Evolutionary conservation across 2,797 vertebrate species (phyloP).

Genomic region (Glossophaga mutica): DNA sequence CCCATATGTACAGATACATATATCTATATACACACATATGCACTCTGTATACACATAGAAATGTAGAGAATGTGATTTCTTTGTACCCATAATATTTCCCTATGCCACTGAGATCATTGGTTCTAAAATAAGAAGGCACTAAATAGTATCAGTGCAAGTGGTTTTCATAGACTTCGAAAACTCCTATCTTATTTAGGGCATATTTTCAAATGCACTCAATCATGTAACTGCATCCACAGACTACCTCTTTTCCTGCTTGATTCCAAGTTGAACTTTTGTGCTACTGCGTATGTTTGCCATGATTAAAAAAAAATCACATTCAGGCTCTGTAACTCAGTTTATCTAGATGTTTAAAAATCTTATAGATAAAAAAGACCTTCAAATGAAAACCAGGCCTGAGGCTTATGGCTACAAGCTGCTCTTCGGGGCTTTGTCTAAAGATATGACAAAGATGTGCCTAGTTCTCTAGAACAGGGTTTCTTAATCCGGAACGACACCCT

Average conservation of each 20-base stretch:
- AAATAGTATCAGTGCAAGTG: conserved; percentile 4
- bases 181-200: neutral
- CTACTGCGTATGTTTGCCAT: neutral
- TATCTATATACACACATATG: neutral
- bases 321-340: neutral
- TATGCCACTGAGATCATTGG: neutral
- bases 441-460: neutral
- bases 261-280: neutral
- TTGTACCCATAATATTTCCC: neutral
- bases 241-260: neutral
- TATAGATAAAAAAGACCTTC: neutral
- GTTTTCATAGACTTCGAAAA: conserved; percentile 29
- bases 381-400: neutral
- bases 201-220: conserved; percentile 4
- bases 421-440: neutral
- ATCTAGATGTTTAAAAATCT: neutral
- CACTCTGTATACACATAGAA: neutral
- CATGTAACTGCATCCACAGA: neutral
- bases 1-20: too few relatives aligned
- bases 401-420: neutral
- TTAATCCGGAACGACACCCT: neutral
- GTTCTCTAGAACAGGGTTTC: neutral
- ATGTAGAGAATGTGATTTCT: neutral
- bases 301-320: neutral
- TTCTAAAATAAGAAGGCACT: conserved; percentile 38